Evolutionary conservation across 2,888 invertebrate species (phyloP).

Genomic region (Spatulosminthurus flaviceps): DNA sequence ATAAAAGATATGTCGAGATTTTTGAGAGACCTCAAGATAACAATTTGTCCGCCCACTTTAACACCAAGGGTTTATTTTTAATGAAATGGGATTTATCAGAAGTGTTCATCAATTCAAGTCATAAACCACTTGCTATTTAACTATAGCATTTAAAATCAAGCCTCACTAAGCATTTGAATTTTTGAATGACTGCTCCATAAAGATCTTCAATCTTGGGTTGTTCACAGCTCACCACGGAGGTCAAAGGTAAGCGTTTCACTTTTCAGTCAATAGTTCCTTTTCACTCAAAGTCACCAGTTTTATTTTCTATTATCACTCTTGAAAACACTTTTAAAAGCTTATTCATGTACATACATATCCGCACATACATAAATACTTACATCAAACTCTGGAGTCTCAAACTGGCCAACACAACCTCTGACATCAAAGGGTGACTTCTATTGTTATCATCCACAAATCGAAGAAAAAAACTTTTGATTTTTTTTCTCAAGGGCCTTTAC

Average conservation of each 20-base stretch:
- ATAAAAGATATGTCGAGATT: too few species aligned
- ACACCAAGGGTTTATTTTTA: neutral
- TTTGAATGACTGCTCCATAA: neutral
- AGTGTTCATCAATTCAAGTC: neutral
- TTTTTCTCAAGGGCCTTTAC: neutral
- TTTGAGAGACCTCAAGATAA: too few species aligned
- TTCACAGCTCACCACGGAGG: slow-evolving; percentile 33
- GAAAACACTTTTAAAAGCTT: too few species aligned
- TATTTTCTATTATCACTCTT: too few species aligned
- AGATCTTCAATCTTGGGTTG: slow-evolving; percentile 23
- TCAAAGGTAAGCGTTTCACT: slow-evolving; percentile 26
- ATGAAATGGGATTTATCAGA: neutral
- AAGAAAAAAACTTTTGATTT: neutral
- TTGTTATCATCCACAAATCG: slow-evolving; percentile 26
- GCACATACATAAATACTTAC: too few species aligned
- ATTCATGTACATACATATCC: neutral
- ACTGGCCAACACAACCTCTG: slow-evolving; percentile 30
- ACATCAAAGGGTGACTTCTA: slow-evolving; percentile 30
- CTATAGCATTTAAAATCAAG: neutral
- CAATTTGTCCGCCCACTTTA: slow-evolving; percentile 7
- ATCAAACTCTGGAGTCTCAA: neutral
- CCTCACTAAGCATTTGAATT: neutral
- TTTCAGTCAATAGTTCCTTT: slow-evolving; percentile 20
- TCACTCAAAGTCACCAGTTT: neutral
- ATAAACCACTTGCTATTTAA: neutral